A percentile compares a stretch with the other conserved stretches of the same genome.
Evolutionary conservation across 2,888 invertebrate genomes (phyloP).

Genomic region (Melikaiella ostensackeni): DNA sequence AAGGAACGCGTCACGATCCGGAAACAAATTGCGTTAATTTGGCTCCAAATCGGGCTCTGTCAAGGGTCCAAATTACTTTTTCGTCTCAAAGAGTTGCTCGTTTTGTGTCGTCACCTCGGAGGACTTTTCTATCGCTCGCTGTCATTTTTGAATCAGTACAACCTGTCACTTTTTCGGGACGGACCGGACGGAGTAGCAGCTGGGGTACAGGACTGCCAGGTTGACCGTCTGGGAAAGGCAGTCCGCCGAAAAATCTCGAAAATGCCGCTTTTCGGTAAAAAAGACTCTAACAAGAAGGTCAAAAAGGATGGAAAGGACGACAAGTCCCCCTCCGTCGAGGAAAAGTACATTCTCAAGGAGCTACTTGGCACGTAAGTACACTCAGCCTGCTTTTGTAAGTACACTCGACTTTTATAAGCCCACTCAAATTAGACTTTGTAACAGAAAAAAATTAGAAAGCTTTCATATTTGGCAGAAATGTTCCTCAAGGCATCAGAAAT

Average conservation of each 20-base stretch:
- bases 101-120: constrained; percentile 2
- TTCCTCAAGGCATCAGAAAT: not conserved
- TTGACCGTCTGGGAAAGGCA: constrained; percentile 40
- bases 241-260: constrained; percentile 65
- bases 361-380: constrained; percentile 90
- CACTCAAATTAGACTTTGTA: not conserved
- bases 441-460: not conserved
- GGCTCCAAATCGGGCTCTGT: not conserved
- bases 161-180: constrained; percentile 35
- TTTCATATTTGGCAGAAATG: not conserved
- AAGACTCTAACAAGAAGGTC: constrained; percentile 90
- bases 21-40: constrained; percentile 10
- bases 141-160: constrained; percentile 26
- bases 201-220: constrained; percentile 35
- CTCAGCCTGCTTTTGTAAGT: not conserved
- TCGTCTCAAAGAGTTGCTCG: not conserved
- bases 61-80: constrained; percentile 4
- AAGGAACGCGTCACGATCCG: constrained; percentile 12
- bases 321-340: constrained; percentile 90
- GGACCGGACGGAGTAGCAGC: constrained; percentile 36
- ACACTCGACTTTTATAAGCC: no score
- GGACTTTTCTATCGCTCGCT: not conserved
- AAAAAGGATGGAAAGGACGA: constrained; percentile 91
- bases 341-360: constrained; percentile 94
- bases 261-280: constrained; percentile 95